phyloP scores from a whole-genome alignment of 2,113 vertebrate genomes.

The Neolamprologus sp. region DNA sequence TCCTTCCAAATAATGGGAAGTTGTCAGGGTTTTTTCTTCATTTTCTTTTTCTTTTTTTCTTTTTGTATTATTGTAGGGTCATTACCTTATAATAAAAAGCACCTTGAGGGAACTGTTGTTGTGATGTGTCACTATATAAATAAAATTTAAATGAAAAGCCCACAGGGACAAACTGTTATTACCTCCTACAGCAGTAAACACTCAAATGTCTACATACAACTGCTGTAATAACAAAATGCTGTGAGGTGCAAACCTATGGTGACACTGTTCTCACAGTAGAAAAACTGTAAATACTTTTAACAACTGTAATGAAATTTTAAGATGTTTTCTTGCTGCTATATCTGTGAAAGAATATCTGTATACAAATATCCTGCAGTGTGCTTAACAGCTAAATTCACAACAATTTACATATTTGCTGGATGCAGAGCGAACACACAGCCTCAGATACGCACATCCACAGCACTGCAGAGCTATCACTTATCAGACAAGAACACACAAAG shows the following conservation, averaged over 20 bases:
- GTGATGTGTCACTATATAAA: neutral
- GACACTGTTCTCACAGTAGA: neutral
- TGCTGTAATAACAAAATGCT: neutral
- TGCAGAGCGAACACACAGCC: neutral
- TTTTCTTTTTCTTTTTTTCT: rapidly evolving
- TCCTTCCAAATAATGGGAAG: neutral
- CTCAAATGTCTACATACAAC: neutral
- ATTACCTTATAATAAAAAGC: neutral
- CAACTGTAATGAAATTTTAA: neutral
- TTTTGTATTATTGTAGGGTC: neutral
- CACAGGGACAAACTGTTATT: neutral
- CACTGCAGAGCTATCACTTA: neutral
- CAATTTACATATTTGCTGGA: neutral
- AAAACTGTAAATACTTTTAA: neutral
- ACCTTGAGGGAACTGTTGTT: neutral
- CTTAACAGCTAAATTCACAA: neutral
- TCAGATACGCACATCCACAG: neutral
- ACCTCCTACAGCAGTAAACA: neutral
- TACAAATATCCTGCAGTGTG: neutral
- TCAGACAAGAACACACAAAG: neutral
- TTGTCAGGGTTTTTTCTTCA: neutral
- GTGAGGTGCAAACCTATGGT: neutral
- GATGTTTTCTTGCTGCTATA: neutral
- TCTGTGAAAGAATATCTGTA: neutral
- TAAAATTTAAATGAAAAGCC: neutral